Evolutionary conservation across 2,888 invertebrate species (phyloP), one percentile per base, ranked within the genome.

Genomic region (Rhagium mordax): DNA sequence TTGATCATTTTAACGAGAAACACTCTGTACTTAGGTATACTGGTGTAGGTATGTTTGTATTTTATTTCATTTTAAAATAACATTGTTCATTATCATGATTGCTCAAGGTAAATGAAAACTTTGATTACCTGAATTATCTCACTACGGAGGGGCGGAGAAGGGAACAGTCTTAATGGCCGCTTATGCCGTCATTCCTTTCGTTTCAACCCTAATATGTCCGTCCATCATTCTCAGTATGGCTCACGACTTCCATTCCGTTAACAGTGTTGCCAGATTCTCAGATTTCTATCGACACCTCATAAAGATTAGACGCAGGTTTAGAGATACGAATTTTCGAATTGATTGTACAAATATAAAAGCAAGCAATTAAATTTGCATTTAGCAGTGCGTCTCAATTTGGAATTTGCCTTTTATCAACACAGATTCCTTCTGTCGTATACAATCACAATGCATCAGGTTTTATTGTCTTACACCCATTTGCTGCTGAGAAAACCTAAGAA

Each of bases 381-480:
- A 65, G 78, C 78, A 73, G 78, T 81, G 83, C 83, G 81, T 86
- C 86, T 86, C 86, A 86, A 86, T 87, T 86, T 86, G 83, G 83
- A 75, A 71, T 70, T 72, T 68, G 72, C 74, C 65, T 82, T 86
- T 84, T 85, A 86, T 86, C 86, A 85, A 82, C 73, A 83, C 84
- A 82, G 85, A 84, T 80, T 84, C 84, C 83, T 82, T 77, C 84
- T 85, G 85, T 85, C 86, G 86, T 87, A 87, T 87, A 87, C 87
- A 87, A 86, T 86, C 86, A 86, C 87, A 86, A 88, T 88, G 85
- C 87, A 87, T 88, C 87, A 88, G 86, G 86, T 87, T 88, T 88
- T 88, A 88, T 88, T 87, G 88, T 88, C 87, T 86, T 85, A 86
- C 87, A 87, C 84, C 85, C 86, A 85, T 87, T 86, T 82, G 84